phyloP scores from a whole-genome alignment of 2,113 vertebrate species.

The Tiliqua scincoides region DNA sequence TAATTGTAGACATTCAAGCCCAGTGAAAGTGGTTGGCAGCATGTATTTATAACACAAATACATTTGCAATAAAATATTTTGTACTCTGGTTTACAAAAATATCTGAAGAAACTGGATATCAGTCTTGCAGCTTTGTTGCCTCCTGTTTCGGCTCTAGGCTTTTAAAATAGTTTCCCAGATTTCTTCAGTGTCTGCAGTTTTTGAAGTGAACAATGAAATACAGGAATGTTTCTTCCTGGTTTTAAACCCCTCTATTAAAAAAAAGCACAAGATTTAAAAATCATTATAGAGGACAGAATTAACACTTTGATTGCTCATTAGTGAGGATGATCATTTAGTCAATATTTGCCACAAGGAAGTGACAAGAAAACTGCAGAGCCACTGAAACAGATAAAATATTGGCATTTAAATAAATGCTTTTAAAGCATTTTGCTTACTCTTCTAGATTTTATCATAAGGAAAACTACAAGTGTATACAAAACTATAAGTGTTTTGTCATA shows the following conservation, averaged over 20 bases:
- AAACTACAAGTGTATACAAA: no score
- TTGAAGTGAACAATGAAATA: slow-evolving; percentile 8
- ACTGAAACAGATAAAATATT: slow-evolving; percentile 50
- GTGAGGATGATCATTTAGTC: slow-evolving; percentile 50
- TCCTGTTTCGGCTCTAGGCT: no score
- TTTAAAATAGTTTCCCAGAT: no score
- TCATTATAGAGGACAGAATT: slow-evolving; percentile 32
- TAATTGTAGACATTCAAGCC: no score
- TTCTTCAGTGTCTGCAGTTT: background rate
- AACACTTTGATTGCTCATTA: slow-evolving; percentile 49
- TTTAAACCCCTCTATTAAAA: slow-evolving; percentile 32
- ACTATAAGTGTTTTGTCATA: no score
- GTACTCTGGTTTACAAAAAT: no score
- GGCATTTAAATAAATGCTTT: slow-evolving; percentile 59
- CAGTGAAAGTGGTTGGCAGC: no score
- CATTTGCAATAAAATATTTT: no score
- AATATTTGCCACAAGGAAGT: slow-evolving; percentile 19
- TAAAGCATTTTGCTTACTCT: slow-evolving; percentile 46
- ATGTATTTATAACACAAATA: no score
- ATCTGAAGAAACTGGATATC: no score
- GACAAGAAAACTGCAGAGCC: slow-evolving; percentile 6
- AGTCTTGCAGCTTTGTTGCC: no score
- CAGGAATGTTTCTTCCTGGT: background rate
- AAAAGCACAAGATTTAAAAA: slow-evolving; percentile 14
- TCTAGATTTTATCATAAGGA: slow-evolving; percentile 45